phyloP scores from a whole-genome alignment of 2,888 invertebrate genomes.

The Dermolepida albohirtum region DNA sequence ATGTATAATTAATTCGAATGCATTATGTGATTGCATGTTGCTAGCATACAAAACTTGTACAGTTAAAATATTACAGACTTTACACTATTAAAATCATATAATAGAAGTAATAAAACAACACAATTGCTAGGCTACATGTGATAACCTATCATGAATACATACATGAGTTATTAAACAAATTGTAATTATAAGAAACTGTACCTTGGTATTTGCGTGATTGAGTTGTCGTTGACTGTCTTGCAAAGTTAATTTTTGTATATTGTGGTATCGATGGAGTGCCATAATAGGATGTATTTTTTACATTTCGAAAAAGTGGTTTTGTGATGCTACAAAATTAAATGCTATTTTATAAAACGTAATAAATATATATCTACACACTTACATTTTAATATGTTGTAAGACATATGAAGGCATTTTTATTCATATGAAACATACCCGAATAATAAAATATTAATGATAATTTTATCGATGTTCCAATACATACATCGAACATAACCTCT shows the following conservation, averaged over 20 bases:
- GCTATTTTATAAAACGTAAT: neutral
- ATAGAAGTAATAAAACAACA: no score
- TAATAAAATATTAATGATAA: constrained; percentile 5
- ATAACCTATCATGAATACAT: no score
- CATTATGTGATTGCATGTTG: neutral
- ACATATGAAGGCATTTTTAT: constrained; percentile 18
- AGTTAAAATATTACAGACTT: no score
- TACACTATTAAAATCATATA: no score
- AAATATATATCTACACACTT: neutral
- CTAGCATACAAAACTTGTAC: neutral
- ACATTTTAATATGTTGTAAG: constrained; percentile 24
- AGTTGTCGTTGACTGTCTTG: constrained; percentile 6
- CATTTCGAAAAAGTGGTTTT: constrained; percentile 17
- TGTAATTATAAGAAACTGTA: no score
- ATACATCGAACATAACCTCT: neutral
- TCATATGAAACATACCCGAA: neutral
- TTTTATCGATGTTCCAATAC: neutral
- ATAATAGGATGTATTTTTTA: neutral
- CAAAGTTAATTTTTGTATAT: constrained; percentile 9
- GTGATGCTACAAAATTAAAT: constrained; percentile 9
- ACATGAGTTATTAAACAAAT: no score
- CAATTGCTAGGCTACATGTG: no score
- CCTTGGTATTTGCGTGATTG: neutral
- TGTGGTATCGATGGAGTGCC: neutral
- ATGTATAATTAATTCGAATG: neutral